These are phyloP conservation scores for Distichodus sexfasciatus DNA, from an alignment of 2,797 vertebrate species.

Conservation along the genomic window DNA sequence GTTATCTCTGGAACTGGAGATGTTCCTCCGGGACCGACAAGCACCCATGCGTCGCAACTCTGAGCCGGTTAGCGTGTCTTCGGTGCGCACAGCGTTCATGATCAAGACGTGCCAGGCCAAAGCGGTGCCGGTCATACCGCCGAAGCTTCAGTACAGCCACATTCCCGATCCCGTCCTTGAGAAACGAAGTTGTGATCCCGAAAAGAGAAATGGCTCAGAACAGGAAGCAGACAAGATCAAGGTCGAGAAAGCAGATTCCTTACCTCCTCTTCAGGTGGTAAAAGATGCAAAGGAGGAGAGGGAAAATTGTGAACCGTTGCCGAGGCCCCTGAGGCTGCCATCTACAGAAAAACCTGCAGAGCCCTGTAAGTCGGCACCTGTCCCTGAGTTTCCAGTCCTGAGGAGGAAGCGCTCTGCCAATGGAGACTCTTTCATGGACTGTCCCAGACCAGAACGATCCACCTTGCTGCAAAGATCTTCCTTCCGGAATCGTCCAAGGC, in stretches of 20 bases:
- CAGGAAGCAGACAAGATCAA: constrained; percentile 60
- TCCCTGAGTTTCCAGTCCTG: constrained; percentile 76
- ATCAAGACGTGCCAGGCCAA: constrained; percentile 94
- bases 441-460: constrained; percentile 82
- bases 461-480: constrained; percentile 84
- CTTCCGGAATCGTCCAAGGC: constrained; percentile 90
- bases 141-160: constrained; percentile 94
- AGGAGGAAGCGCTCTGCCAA: constrained; percentile 82
- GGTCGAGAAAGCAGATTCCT: constrained; percentile 61
- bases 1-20: constrained; percentile 68
- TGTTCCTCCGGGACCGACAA: constrained; percentile 71
- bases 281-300: constrained; percentile 77
- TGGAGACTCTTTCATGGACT: constrained; percentile 82
- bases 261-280: constrained; percentile 64
- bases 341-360: constrained; percentile 63
- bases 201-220: constrained; percentile 67
- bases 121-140: constrained; percentile 91
- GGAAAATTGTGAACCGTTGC: constrained; percentile 73
- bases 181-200: constrained; percentile 57
- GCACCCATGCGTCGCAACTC: constrained; percentile 89
- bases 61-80: constrained; percentile 91
- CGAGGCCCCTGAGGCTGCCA: constrained; percentile 61
- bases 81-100: constrained; percentile 94
- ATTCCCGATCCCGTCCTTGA: constrained; percentile 84
- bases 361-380: constrained; percentile 53